Conservation (phyloP, 2,113 vertebrate species). For the Pangasianodon gigas region DNA sequence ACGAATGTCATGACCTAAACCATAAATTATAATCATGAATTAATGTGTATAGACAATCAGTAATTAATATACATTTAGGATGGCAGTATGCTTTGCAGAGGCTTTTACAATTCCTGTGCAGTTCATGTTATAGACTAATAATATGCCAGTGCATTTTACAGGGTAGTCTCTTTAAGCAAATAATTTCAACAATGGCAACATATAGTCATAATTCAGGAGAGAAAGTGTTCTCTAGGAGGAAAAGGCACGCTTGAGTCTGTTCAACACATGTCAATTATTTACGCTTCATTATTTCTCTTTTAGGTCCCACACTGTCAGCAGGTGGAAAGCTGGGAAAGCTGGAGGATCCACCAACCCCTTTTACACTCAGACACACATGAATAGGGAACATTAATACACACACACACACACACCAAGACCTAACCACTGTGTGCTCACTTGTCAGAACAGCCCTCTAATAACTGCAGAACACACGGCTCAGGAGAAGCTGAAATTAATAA, state of each 20-base stretch:
- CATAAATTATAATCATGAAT: background rate
- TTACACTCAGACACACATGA: conserved; percentile 17
- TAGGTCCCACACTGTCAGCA: conserved; percentile 44
- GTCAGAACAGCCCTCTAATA: conserved; percentile 55
- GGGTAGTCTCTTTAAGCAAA: background rate
- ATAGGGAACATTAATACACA: background rate
- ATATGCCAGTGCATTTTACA: background rate
- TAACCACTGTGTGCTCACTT: conserved; percentile 58
- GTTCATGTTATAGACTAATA: background rate
- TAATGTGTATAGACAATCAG: background rate
- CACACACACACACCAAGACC: conserved; percentile 46
- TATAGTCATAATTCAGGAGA: background rate
- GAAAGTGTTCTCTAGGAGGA: conserved; percentile 42
- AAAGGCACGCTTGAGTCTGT: conserved; percentile 44
- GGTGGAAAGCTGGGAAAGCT: conserved; percentile 63
- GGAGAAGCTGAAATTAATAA: conserved; percentile 73
- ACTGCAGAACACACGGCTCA: conserved; percentile 57
- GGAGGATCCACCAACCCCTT: conserved; percentile 63
- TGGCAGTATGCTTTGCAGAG: background rate
- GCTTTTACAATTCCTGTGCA: background rate
- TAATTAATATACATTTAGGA: background rate
- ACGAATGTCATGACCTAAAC: background rate
- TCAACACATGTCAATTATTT: conserved; percentile 77
- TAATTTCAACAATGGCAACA: background rate
- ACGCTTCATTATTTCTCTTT: conserved; percentile 78